phyloP scores from a whole-genome alignment of 2,113 vertebrate genomes.

The Crypturellus undulatus region DNA sequence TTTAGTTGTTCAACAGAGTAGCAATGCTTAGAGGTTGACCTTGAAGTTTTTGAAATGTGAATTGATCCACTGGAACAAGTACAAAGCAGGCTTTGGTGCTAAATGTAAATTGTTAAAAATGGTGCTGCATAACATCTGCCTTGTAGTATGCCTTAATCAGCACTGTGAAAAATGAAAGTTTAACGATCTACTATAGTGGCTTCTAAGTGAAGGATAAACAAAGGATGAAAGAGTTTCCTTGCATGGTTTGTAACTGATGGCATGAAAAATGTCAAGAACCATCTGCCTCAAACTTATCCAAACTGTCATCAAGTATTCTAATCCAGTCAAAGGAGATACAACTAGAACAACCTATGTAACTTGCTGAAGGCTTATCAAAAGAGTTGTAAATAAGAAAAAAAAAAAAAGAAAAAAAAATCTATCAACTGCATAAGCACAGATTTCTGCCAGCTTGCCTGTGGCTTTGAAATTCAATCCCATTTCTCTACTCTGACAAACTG shows the following conservation, averaged over 20 bases:
- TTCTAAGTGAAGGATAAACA: conserved; percentile 86
- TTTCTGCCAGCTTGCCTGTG: conserved; percentile 81
- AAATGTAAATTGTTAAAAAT: conserved; percentile 81
- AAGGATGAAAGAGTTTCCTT: conserved; percentile 89
- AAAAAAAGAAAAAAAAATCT: neutral
- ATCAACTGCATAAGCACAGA: conserved; percentile 80
- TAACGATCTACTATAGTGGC: conserved; percentile 84
- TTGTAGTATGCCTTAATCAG: conserved; percentile 81
- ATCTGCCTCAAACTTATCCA: conserved; percentile 92
- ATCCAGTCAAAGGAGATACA: conserved; percentile 88
- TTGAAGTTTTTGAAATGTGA: conserved; percentile 78
- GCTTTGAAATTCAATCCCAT: conserved; percentile 84
- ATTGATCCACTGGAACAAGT: conserved; percentile 79
- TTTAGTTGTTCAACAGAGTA: conserved; percentile 69
- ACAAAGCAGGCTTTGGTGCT: conserved; percentile 80
- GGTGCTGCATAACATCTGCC: conserved; percentile 84
- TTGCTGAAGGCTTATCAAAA: conserved; percentile 87
- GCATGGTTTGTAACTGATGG: conserved; percentile 91
- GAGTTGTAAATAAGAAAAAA: conserved; percentile 80
- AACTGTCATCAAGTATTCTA: conserved; percentile 93
- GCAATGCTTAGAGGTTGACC: conserved; percentile 68
- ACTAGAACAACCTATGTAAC: conserved; percentile 86
- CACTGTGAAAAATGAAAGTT: conserved; percentile 89
- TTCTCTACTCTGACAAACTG: conserved; percentile 84
- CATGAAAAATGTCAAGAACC: conserved; percentile 90